phyloP scores from a whole-genome alignment of 2,797 vertebrate genomes.

The Uromys caudimaculatus region DNA sequence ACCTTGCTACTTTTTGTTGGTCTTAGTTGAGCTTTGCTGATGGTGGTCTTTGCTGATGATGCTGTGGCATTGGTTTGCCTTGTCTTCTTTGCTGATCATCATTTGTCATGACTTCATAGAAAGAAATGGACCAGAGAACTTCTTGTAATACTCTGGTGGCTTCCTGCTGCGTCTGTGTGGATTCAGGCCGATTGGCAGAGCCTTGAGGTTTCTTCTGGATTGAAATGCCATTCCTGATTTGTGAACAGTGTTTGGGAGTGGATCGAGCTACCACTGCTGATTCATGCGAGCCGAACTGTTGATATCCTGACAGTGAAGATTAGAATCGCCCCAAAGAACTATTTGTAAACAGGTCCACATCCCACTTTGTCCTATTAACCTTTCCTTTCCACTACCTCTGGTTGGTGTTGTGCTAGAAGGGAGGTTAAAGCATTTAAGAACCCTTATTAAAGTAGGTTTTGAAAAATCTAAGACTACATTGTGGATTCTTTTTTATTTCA shows the following conservation, averaged over 20 bases:
- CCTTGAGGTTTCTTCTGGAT: not conserved
- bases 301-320: not conserved
- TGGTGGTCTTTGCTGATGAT: not conserved
- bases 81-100: not conserved
- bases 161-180: not conserved
- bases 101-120: not conserved
- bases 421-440: not conserved
- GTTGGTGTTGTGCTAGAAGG: not conserved
- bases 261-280: not conserved
- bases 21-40: not conserved
- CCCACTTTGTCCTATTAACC: not conserved
- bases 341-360: not conserved
- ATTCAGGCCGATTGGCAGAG: not conserved
- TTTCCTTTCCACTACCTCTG: not conserved
- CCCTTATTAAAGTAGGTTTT: too few relatives aligned
- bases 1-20: not conserved
- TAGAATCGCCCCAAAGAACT: not conserved
- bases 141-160: not conserved
- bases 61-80: not conserved
- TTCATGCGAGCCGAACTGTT: not conserved
- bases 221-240: not conserved
- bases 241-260: not conserved
- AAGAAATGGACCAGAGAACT: not conserved
- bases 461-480: too few relatives aligned
- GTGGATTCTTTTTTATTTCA: not conserved